phyloP scores from a whole-genome alignment of 2,113 vertebrate species.

The Oxyura jamaicensis region DNA sequence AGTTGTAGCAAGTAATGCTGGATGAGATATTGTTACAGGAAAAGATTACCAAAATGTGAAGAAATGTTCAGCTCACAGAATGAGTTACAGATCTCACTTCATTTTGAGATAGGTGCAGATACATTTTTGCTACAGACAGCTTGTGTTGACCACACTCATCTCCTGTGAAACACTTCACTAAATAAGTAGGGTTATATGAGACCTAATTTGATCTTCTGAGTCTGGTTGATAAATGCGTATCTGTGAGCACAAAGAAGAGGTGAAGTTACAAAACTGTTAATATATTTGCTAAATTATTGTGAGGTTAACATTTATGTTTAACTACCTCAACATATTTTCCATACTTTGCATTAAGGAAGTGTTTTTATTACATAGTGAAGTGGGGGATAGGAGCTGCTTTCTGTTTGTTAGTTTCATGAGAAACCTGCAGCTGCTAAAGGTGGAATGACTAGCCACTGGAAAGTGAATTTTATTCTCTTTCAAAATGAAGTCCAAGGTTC shows the following conservation, averaged over 20 bases:
- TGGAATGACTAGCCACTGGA: neutral
- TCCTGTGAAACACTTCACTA: neutral
- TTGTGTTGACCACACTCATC: neutral
- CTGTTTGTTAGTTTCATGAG: neutral
- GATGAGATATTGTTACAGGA: neutral
- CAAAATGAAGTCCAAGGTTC: neutral
- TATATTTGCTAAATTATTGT: neutral
- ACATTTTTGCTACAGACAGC: neutral
- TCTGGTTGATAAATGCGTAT: neutral
- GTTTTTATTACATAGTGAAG: neutral
- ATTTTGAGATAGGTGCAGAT: neutral
- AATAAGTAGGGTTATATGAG: neutral
- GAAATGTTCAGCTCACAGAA: neutral
- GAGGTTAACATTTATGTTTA: neutral
- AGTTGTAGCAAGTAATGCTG: neutral
- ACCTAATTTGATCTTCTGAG: neutral
- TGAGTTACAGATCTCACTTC: neutral
- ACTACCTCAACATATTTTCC: neutral
- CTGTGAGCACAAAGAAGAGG: neutral
- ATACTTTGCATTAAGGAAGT: neutral
- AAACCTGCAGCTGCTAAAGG: neutral
- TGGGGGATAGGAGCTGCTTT: neutral
- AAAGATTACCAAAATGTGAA: neutral
- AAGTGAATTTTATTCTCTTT: neutral
- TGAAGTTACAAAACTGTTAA: neutral